Percentiles rank a stretch among this genome's conserved stretches.
Evolutionary conservation across 2,113 vertebrate species (phyloP).

Genomic region (Neolamprologus devosi): DNA sequence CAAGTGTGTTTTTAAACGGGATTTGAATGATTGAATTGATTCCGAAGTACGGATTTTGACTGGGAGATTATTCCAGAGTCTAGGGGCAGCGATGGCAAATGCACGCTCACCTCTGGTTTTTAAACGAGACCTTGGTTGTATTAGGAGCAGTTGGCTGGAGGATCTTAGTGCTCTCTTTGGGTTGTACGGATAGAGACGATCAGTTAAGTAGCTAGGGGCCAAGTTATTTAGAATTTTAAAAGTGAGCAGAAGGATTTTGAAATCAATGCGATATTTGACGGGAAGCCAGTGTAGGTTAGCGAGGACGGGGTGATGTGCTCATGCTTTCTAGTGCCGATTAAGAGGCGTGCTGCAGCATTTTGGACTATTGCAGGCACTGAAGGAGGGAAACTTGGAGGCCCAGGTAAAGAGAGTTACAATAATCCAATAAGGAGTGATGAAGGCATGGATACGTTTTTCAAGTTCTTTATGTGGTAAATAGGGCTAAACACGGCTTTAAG

Average conservation of each 20-base stretch:
- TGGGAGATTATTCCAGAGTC: not conserved
- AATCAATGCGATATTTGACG: not conserved
- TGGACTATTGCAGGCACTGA: not conserved
- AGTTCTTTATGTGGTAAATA: not conserved
- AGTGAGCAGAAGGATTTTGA: not conserved
- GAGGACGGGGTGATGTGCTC: not conserved
- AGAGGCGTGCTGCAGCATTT: not conserved
- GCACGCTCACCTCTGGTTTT: not conserved
- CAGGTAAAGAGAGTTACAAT: not conserved
- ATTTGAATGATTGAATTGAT: not conserved
- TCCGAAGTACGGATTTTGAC: not conserved
- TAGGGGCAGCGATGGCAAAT: not conserved
- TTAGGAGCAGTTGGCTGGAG: not conserved
- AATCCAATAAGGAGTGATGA: not conserved
- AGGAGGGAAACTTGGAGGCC: not conserved
- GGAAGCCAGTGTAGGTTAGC: not conserved
- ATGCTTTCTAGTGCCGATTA: not conserved
- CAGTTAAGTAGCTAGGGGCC: not conserved
- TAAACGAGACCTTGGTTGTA: not conserved
- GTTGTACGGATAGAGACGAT: not conserved
- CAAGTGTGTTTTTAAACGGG: not conserved
- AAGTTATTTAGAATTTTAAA: not conserved
- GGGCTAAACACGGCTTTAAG: not conserved
- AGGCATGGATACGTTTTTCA: not conserved
- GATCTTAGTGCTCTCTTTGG: not conserved